phyloP scores from a whole-genome alignment of 2,113 vertebrate species.

The Stigmatopora argus region DNA sequence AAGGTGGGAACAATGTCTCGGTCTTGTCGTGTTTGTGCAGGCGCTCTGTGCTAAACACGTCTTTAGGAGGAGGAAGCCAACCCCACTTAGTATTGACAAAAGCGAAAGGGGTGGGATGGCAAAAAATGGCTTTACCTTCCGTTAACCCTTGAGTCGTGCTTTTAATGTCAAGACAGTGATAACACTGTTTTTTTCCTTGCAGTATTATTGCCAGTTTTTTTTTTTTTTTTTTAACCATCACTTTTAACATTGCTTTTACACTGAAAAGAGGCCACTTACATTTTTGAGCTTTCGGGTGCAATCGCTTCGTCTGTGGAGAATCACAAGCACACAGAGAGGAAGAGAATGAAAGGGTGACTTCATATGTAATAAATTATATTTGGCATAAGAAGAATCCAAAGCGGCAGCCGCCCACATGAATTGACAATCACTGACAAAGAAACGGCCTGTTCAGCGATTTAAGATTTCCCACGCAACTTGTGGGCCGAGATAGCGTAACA shows the following conservation, averaged over 20 bases:
- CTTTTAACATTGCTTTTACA: background rate
- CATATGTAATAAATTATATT: slow-evolving; percentile 9
- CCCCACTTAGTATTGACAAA: background rate
- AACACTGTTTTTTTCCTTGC: background rate
- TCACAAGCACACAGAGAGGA: slow-evolving; percentile 12
- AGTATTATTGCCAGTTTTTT: background rate
- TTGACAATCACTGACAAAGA: background rate
- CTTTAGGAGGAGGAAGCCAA: background rate
- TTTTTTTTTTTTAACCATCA: background rate
- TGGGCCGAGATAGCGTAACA: too few species aligned
- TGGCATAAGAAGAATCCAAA: slow-evolving; percentile 14
- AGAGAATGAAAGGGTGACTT: slow-evolving; percentile 19
- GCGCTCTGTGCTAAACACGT: background rate
- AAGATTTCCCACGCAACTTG: too few species aligned
- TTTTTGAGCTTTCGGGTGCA: slow-evolving; percentile 88
- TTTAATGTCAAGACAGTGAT: too few species aligned
- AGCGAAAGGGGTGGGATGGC: background rate
- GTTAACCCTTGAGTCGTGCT: background rate
- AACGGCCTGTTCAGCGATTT: slow-evolving; percentile 2
- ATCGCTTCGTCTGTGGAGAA: slow-evolving; percentile 76
- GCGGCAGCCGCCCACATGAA: background rate
- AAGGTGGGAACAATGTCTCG: background rate
- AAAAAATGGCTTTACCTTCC: background rate
- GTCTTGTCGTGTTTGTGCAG: slow-evolving; percentile 6
- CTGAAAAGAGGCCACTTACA: slow-evolving; percentile 75